phyloP scores from a whole-genome alignment of 2,113 vertebrate species.

The Oxygymnocypris stewartii region DNA sequence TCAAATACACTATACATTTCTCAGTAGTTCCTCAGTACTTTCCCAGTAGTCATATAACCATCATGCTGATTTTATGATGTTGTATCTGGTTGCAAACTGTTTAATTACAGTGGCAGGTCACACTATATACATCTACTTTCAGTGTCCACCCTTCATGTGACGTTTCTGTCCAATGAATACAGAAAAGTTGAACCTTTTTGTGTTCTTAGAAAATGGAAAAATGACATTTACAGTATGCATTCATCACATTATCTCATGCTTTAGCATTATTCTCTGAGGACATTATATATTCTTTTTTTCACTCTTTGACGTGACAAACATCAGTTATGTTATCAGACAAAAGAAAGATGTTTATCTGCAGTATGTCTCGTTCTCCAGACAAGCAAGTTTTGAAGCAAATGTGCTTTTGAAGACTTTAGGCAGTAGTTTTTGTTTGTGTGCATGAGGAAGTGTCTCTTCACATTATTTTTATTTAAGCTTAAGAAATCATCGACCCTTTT shows the following conservation, averaged over 20 bases:
- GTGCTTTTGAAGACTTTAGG: neutral
- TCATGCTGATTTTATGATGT: slow-evolving; percentile 16
- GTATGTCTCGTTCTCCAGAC: neutral
- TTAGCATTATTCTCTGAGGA: neutral
- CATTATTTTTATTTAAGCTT: neutral
- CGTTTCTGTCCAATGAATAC: too few species aligned
- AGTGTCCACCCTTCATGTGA: too few species aligned
- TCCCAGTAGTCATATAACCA: neutral
- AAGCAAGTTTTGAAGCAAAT: neutral
- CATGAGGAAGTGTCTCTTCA: neutral
- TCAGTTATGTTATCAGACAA: neutral
- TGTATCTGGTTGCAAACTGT: neutral
- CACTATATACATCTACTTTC: too few species aligned
- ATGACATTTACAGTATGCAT: too few species aligned
- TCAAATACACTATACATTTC: neutral
- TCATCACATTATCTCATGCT: neutral
- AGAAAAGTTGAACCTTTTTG: too few species aligned
- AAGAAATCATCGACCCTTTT: neutral
- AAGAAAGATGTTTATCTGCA: neutral
- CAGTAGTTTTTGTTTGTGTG: neutral
- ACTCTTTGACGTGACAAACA: neutral
- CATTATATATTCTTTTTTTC: neutral
- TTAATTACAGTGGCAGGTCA: slow-evolving; percentile 1
- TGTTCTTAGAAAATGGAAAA: too few species aligned
- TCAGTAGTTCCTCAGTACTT: neutral